These are phyloP conservation scores for Umimayanthus kanabou DNA, from an alignment of 92 coral and sea anemone genomes.

Conservation along the genomic window DNA sequence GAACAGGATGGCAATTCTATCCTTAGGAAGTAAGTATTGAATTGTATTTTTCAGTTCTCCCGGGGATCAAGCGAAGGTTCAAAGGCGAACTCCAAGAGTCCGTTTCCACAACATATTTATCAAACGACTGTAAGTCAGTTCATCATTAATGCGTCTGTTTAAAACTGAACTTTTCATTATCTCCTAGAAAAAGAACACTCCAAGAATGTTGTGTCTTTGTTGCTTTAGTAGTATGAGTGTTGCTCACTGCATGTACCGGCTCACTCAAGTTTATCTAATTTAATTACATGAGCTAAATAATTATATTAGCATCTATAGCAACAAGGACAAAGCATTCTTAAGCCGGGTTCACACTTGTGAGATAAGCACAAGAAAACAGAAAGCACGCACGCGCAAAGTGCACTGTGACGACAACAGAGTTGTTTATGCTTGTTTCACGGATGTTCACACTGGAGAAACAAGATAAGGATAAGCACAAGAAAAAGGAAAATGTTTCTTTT, in stretches of 20 bases:
- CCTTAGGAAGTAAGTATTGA: not conserved
- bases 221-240: too few relatives aligned
- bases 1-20: not conserved
- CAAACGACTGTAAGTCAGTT: constrained; percentile 80
- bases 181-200: not conserved
- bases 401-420: too few relatives aligned
- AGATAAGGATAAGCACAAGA: too few relatives aligned
- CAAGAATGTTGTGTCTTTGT: not conserved
- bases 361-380: too few relatives aligned
- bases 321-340: too few relatives aligned
- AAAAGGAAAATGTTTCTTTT: too few relatives aligned
- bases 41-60: constrained; percentile 24
- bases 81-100: constrained; percentile 13
- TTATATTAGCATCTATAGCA: too few relatives aligned
- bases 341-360: too few relatives aligned
- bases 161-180: not conserved
- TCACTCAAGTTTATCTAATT: not conserved
- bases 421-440: too few relatives aligned
- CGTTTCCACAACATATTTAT: constrained; percentile 73
- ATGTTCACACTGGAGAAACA: too few relatives aligned
- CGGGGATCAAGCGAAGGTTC: constrained; percentile 41
- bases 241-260: too few relatives aligned
- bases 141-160: not conserved
- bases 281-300: not conserved
- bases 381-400: too few relatives aligned